Conservation (phyloP, 2,888 invertebrate genomes). For the Drosophila longiperda region DNA sequence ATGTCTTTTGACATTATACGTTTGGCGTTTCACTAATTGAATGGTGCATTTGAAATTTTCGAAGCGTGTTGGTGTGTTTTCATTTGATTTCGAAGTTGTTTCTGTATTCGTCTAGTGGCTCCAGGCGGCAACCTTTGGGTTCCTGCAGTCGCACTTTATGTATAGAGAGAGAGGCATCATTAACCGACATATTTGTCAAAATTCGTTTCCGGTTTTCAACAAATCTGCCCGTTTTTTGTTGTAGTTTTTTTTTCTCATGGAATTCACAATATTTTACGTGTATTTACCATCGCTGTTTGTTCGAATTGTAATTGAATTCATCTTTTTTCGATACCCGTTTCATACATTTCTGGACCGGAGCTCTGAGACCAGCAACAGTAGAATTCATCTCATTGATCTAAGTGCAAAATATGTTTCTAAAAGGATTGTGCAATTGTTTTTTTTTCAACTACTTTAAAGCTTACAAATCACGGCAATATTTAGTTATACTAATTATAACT, state of each 20-base stretch:
- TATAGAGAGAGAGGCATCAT: slow-evolving; percentile 73
- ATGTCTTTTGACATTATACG: background rate
- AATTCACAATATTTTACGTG: slow-evolving; percentile 78
- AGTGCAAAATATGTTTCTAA: slow-evolving; percentile 16
- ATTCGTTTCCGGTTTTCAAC: slow-evolving; percentile 25
- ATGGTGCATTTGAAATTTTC: slow-evolving; percentile 23
- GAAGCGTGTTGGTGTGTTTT: slow-evolving; percentile 63
- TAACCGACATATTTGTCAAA: slow-evolving; percentile 66
- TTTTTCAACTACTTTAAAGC: slow-evolving; percentile 52
- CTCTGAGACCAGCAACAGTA: slow-evolving; percentile 58
- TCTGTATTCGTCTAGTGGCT: slow-evolving; percentile 63
- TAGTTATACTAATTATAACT: slow-evolving; percentile 29
- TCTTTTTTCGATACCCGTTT: slow-evolving; percentile 71
- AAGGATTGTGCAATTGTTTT: slow-evolving; percentile 24
- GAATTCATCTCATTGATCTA: slow-evolving; percentile 40
- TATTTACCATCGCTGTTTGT: slow-evolving; percentile 77
- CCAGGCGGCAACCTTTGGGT: slow-evolving; percentile 64
- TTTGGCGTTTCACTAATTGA: slow-evolving; percentile 4
- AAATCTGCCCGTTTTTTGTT: slow-evolving; percentile 55
- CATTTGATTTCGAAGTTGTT: slow-evolving; percentile 22
- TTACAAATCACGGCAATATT: slow-evolving; percentile 55
- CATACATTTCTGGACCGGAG: slow-evolving; percentile 16
- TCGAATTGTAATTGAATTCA: slow-evolving; percentile 41
- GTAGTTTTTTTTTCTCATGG: slow-evolving; percentile 22
- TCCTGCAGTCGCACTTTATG: slow-evolving; percentile 63